Percentiles rank a stretch among this genome's conserved stretches.
Evolutionary conservation across 2,888 invertebrate species (phyloP).

Genomic region (Rhamphomyia laevipes): DNA sequence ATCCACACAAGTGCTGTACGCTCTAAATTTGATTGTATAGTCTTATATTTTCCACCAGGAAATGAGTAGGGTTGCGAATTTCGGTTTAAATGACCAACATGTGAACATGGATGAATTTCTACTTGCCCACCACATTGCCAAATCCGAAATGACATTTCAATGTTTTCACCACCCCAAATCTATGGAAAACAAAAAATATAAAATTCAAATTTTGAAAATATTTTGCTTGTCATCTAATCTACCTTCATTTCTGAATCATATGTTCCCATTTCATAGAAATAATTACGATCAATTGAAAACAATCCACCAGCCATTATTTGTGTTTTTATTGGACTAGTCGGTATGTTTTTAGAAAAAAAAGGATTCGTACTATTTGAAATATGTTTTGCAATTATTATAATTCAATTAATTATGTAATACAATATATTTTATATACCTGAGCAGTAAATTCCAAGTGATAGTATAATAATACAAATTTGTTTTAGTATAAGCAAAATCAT

Average conservation of each 20-base stretch:
- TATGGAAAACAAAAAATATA: constrained; percentile 8
- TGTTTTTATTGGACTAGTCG: constrained; percentile 64
- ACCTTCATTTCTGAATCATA: constrained; percentile 83
- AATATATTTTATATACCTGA: constrained; percentile 31
- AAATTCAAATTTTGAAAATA: constrained; percentile 25
- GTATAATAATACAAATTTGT: constrained; percentile 87
- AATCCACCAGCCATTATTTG: constrained; percentile 91
- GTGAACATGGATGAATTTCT: constrained; percentile 84
- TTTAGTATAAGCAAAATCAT: constrained; percentile 89
- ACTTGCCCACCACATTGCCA: constrained; percentile 92
- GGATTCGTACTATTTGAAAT: no score
- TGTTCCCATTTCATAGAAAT: constrained; percentile 77
- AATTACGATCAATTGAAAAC: constrained; percentile 69
- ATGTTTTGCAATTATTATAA: no score
- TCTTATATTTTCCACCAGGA: constrained; percentile 75
- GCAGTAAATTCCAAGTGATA: constrained; percentile 97
- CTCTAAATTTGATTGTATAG: constrained; percentile 75
- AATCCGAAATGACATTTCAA: constrained; percentile 91
- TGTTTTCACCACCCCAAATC: constrained; percentile 97
- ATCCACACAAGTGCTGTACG: constrained; percentile 95
- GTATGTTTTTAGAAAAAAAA: constrained; percentile 67
- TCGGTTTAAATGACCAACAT: constrained; percentile 87
- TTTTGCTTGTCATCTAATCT: no score
- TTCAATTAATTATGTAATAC: neutral
- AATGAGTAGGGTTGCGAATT: constrained; percentile 92